Evolutionary conservation across 35 echinoderm and acorn worm genomes (phyloP).

Genomic region (Lytechinus pictus): DNA sequence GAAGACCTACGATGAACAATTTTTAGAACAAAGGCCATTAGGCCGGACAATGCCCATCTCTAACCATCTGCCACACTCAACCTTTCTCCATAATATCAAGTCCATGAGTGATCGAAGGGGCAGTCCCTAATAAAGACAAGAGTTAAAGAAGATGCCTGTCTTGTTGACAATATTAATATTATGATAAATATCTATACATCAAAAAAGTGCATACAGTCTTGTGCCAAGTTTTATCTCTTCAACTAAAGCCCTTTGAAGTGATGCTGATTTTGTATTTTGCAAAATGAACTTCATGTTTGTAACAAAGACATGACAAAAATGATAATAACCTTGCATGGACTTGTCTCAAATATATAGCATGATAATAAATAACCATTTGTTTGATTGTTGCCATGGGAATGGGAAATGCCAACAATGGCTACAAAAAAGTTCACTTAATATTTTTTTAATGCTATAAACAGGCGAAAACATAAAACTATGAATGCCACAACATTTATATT

Average conservation of each 20-base stretch:
- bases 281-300: too few species aligned
- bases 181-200: not conserved
- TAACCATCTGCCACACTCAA: not conserved
- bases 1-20: too few species aligned
- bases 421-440: not conserved
- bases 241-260: not conserved
- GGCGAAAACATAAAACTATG: too few species aligned
- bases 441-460: too few species aligned
- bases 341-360: not conserved
- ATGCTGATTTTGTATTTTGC: too few species aligned
- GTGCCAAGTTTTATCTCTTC: not conserved
- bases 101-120: not conserved
- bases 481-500: too few species aligned
- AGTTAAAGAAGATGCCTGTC: not conserved
- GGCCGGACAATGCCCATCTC: not conserved
- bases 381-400: not conserved
- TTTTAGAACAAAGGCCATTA: not conserved
- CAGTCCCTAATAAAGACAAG: not conserved
- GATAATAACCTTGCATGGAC: not conserved
- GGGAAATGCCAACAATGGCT: not conserved
- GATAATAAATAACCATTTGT: too few species aligned
- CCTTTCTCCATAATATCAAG: not conserved
- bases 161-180: not conserved
- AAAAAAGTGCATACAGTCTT: not conserved
- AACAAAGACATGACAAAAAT: too few species aligned